phyloP scores from a whole-genome alignment of 2,113 vertebrate species.

The Pseudolaguvia tuberculata region DNA sequence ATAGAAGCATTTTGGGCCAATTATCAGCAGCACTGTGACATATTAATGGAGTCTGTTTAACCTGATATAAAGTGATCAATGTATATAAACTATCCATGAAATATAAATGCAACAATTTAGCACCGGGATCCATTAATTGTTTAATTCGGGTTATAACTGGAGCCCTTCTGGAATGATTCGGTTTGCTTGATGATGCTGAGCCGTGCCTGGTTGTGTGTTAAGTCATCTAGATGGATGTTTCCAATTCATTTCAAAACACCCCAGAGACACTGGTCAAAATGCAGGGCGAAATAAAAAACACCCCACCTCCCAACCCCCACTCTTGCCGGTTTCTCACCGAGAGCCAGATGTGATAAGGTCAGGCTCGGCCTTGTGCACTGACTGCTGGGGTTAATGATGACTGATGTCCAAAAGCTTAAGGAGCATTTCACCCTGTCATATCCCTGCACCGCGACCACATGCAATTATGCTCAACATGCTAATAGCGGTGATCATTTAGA shows the following conservation, averaged over 20 bases:
- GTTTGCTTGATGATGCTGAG: constrained; percentile 31
- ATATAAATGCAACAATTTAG: constrained; percentile 33
- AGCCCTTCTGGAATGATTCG: constrained; percentile 22
- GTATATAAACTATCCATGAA: constrained; percentile 20
- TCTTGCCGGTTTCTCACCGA: constrained; percentile 66
- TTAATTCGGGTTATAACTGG: not conserved
- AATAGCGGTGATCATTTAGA: constrained; percentile 45
- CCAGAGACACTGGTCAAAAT: constrained; percentile 63
- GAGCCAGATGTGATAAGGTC: constrained; percentile 75
- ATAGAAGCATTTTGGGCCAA: no score
- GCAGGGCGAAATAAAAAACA: constrained; percentile 49
- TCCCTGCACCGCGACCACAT: constrained; percentile 52
- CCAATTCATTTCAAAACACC: constrained; percentile 71
- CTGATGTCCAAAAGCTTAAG: constrained; percentile 72
- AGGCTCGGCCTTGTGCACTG: constrained; percentile 59
- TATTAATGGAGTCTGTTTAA: constrained; percentile 23
- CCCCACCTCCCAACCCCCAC: constrained; percentile 53
- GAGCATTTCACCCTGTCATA: constrained; percentile 63
- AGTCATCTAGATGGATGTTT: constrained; percentile 65
- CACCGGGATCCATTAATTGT: constrained; percentile 25
- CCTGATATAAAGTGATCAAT: constrained; percentile 19
- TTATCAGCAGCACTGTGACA: not conserved
- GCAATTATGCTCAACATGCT: constrained; percentile 48
- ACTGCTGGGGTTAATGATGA: constrained; percentile 77
- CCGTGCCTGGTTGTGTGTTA: constrained; percentile 61